A percentile compares a stretch with the other conserved stretches of the same genome.
These are phyloP conservation scores for Epicampocera succincta DNA, from an alignment of 2,888 invertebrate species.

Conservation along the genomic window DNA sequence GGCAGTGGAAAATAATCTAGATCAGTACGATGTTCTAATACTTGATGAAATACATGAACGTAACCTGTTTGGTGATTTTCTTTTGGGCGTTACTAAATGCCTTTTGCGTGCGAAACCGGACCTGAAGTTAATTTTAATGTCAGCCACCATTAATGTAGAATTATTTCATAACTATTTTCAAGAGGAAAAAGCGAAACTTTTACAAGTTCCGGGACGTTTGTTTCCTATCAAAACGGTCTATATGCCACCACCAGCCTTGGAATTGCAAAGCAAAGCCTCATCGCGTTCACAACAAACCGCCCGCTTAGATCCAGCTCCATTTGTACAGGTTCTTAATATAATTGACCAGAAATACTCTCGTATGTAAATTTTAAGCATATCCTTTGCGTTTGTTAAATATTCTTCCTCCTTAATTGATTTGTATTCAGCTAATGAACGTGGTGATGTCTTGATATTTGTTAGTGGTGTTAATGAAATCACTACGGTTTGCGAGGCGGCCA, in stretches of 20 bases:
- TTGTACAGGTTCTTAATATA: slow-evolving; percentile 93
- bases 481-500: slow-evolving; percentile 91
- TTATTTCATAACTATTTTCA: slow-evolving; percentile 95
- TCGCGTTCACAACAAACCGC: slow-evolving; percentile 83
- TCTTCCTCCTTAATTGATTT: slow-evolving; percentile 11
- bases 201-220: slow-evolving; percentile 97
- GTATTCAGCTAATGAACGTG: slow-evolving; percentile 88
- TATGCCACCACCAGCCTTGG: slow-evolving; percentile 84
- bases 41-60: slow-evolving; percentile 99
- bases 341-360: slow-evolving; percentile 93
- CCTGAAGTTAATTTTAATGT: slow-evolving; percentile 97
- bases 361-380: slow-evolving; percentile 68
- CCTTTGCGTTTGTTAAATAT: slow-evolving; percentile 1
- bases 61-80: slow-evolving; percentile 96
- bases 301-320: slow-evolving; percentile 95
- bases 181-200: slow-evolving; percentile 89
- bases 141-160: slow-evolving; percentile 98
- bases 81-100: slow-evolving; percentile 96
- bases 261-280: slow-evolving; percentile 83
- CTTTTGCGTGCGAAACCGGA: slow-evolving; percentile 89
- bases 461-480: slow-evolving; percentile 97
- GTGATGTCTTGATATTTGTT: slow-evolving; percentile 96
- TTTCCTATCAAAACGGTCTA: slow-evolving; percentile 96
- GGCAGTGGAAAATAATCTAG: slow-evolving; percentile 89
- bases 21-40: slow-evolving; percentile 94